phyloP scores from a whole-genome alignment of 2,888 invertebrate genomes.

The Drosophila bunnanda region DNA sequence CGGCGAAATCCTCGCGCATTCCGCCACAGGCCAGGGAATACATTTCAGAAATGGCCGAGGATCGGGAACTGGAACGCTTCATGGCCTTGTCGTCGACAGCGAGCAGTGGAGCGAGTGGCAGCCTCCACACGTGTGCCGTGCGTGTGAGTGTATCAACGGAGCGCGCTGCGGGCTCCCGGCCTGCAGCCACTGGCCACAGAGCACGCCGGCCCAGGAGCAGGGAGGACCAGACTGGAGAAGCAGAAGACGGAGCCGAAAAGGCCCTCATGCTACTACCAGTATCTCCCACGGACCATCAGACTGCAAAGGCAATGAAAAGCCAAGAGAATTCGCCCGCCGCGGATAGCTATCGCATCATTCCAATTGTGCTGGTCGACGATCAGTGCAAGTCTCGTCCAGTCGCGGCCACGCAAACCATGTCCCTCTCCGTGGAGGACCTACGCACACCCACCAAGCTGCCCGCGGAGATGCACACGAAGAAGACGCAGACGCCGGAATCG shows the following conservation, averaged over 20 bases:
- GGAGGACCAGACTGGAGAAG: background rate
- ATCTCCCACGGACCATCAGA: background rate
- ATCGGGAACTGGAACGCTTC: constrained; percentile 67
- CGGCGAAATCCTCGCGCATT: constrained; percentile 49
- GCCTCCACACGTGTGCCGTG: constrained; percentile 44
- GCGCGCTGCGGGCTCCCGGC: constrained; percentile 1
- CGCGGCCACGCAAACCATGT: constrained; percentile 32
- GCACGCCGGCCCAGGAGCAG: constrained; percentile 8
- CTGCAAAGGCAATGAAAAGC: background rate
- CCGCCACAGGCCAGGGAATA: constrained; percentile 67
- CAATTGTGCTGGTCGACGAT: constrained; percentile 51
- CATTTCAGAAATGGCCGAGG: constrained; percentile 53
- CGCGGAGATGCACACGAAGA: constrained; percentile 74
- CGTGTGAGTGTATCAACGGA: background rate
- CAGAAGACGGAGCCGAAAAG: background rate
- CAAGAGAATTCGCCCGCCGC: background rate
- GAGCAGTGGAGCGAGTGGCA: constrained; percentile 60
- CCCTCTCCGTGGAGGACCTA: constrained; percentile 60
- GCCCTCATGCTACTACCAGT: background rate
- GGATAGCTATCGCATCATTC: constrained; percentile 42
- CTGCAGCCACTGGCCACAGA: background rate
- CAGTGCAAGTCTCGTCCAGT: constrained; percentile 21
- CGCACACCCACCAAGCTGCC: constrained; percentile 59
- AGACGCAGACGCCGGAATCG: constrained; percentile 89
- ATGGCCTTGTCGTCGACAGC: constrained; percentile 67